A percentile compares a stretch with the other conserved stretches of the same genome.
phyloP scores from a whole-genome alignment of 1,140 invertebrate species.

The Cotesia typhae region DNA sequence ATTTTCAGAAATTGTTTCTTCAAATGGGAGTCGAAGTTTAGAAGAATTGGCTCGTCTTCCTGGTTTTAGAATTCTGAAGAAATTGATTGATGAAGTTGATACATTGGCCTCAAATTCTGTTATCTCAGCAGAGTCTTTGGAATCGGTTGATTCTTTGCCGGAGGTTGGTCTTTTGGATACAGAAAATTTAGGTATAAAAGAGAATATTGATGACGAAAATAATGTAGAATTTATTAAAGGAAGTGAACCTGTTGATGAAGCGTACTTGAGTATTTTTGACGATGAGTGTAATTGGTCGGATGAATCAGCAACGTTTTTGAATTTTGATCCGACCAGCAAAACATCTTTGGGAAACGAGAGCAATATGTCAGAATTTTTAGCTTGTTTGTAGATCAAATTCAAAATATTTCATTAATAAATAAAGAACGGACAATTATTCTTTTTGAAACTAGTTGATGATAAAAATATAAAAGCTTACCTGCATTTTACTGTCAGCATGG shows the following conservation, averaged over 20 bases:
- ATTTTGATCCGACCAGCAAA: neutral
- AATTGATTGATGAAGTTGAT: neutral
- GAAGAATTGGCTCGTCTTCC: neutral
- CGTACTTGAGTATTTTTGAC: neutral
- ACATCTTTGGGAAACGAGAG: neutral
- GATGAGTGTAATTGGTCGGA: neutral
- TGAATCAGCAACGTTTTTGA: neutral
- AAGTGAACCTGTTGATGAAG: neutral
- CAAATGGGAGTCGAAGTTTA: neutral
- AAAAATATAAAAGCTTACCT: neutral
- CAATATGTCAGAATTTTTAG: constrained; percentile 4
- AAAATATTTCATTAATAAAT: neutral
- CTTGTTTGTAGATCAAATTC: neutral
- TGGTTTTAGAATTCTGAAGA: neutral
- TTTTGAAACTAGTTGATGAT: neutral
- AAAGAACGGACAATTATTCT: neutral
- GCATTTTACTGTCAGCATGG: too few species aligned
- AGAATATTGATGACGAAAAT: neutral
- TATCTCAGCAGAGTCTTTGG: too few species aligned
- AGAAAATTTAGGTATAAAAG: too few species aligned
- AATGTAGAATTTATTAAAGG: neutral
- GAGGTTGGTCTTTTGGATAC: too few species aligned
- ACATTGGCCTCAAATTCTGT: neutral
- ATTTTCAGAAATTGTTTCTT: neutral
- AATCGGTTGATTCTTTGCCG: too few species aligned